Evolutionary conservation across 2,888 invertebrate genomes (phyloP).

Genomic region (Scaptomyza tumidula): DNA sequence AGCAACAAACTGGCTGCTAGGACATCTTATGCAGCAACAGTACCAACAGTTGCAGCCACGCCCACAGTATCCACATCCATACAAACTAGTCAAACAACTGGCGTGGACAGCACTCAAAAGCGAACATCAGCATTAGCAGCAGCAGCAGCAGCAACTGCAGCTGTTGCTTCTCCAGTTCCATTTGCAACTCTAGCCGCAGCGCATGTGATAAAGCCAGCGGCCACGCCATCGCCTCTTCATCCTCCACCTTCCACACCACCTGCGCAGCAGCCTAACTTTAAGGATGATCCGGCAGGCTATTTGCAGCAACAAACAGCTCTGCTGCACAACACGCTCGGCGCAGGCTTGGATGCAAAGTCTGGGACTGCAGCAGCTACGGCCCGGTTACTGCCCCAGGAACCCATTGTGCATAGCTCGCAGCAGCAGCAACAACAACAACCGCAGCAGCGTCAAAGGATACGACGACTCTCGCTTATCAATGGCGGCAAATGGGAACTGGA

Average conservation of each 20-base stretch:
- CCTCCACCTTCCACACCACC: conserved; percentile 13
- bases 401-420: conserved; percentile 61
- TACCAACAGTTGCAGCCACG: conserved; percentile 20
- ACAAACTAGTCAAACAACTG: conserved; percentile 59
- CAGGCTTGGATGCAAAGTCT: conserved; percentile 87
- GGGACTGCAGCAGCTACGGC: conserved; percentile 28
- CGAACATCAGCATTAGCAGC: conserved; percentile 14
- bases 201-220: conserved; percentile 66
- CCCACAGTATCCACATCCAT: conserved; percentile 29
- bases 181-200: conserved; percentile 12
- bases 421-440: conserved; percentile 70
- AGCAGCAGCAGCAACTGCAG: conserved; percentile 15
- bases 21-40: conserved; percentile 24
- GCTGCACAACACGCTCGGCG: conserved; percentile 91
- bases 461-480: conserved; percentile 55
- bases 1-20: conserved; percentile 44
- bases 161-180: conserved; percentile 19
- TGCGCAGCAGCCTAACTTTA: conserved; percentile 88
- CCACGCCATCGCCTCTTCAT: conserved; percentile 3
- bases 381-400: conserved; percentile 51
- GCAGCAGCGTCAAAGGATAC: conserved; percentile 78
- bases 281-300: conserved; percentile 96
- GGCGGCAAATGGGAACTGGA: conserved; percentile 63
- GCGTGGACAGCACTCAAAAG: conserved; percentile 24
- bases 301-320: conserved; percentile 95